Evolutionary conservation across 1,140 invertebrate genomes (phyloP).

Genomic region (Cydia pomonella): DNA sequence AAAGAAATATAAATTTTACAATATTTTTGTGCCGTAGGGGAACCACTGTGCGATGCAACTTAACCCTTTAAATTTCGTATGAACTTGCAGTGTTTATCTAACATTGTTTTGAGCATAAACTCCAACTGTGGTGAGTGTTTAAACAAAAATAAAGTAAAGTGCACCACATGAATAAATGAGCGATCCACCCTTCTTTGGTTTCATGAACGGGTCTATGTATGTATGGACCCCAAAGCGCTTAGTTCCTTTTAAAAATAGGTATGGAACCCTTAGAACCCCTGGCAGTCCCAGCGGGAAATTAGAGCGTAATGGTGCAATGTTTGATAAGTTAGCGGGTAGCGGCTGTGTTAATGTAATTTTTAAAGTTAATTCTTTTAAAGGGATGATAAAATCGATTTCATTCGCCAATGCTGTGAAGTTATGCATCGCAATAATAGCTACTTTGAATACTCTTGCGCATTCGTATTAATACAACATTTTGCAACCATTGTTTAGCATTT

Average conservation of each 20-base stretch:
- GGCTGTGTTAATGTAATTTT: conserved; percentile 76
- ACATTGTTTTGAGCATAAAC: conserved; percentile 6
- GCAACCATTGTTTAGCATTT: too few species aligned
- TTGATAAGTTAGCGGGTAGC: conserved; percentile 77
- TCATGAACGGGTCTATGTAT: conserved; percentile 14
- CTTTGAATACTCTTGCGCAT: not conserved
- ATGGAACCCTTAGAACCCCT: conserved; percentile 49
- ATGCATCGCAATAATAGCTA: not conserved
- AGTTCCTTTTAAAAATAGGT: conserved; percentile 36
- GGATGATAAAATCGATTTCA: conserved; percentile 45
- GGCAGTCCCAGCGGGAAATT: conserved; percentile 72
- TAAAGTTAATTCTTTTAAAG: conserved; percentile 61
- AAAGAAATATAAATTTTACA: conserved; percentile 23
- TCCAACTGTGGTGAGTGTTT: conserved; percentile 41
- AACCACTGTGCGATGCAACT: conserved; percentile 2
- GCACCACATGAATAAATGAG: conserved; percentile 55
- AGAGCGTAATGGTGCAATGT: conserved; percentile 77
- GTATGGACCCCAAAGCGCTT: not conserved
- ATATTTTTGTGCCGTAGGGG: conserved; percentile 14
- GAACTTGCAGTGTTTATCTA: conserved; percentile 13
- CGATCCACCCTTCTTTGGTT: conserved; percentile 48
- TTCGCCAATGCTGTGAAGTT: not conserved
- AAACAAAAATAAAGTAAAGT: conserved; percentile 54
- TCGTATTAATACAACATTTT: too few species aligned
- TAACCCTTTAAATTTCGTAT: conserved; percentile 4